A percentile compares a stretch with the other conserved stretches of the same genome.
Conservation (phyloP, 2,797 vertebrate species). For the Cryptoprocta ferox region DNA sequence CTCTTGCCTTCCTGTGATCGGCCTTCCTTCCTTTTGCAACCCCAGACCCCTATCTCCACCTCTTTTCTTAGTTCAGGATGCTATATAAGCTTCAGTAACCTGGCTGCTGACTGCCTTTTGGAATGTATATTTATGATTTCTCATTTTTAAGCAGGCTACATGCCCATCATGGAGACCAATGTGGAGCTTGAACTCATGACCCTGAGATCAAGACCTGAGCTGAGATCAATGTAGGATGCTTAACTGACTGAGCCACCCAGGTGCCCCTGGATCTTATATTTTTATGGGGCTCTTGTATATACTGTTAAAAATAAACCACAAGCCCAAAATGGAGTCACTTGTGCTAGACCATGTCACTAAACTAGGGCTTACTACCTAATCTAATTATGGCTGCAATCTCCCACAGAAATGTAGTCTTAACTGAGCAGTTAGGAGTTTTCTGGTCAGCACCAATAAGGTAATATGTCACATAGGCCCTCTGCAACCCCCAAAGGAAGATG, state of each 20-base stretch:
- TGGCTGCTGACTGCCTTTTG: neutral
- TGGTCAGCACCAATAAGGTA: too few relatives aligned
- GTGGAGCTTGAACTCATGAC: too few relatives aligned
- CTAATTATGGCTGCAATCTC: neutral
- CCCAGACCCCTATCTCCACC: neutral
- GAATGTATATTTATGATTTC: too few relatives aligned
- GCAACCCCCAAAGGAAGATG: too few relatives aligned
- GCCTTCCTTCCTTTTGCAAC: neutral
- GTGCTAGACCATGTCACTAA: neutral
- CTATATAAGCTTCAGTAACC: neutral
- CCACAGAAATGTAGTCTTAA: neutral
- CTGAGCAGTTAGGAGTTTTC: too few relatives aligned
- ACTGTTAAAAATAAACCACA: neutral
- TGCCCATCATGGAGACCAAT: too few relatives aligned
- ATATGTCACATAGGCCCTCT: too few relatives aligned
- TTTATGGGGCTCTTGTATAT: neutral
- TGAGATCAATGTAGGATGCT: too few relatives aligned
- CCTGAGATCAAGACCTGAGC: too few relatives aligned
- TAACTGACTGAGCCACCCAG: too few relatives aligned
- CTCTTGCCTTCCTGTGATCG: neutral
- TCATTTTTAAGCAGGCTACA: too few relatives aligned
- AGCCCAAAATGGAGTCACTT: neutral
- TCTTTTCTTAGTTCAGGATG: neutral
- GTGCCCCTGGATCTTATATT: neutral
- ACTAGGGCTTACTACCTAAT: neutral